Evolutionary conservation across 2,888 invertebrate species (phyloP).

Genomic region (Hypena proboscidalis): DNA sequence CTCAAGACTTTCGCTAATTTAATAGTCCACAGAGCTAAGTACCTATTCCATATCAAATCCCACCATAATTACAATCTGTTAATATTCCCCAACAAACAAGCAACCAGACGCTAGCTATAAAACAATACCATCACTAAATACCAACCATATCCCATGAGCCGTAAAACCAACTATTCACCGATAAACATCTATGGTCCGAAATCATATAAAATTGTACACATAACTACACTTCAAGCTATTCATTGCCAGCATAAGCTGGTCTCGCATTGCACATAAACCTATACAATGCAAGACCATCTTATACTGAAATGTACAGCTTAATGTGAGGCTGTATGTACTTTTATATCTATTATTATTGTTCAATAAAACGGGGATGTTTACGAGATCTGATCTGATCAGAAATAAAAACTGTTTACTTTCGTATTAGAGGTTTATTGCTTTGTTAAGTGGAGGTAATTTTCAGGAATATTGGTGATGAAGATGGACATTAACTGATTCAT

Average conservation of each 20-base stretch:
- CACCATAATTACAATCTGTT: constrained; percentile 13
- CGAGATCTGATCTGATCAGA: constrained; percentile 31
- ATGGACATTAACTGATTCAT: too few species aligned
- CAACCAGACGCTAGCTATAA: constrained; percentile 33
- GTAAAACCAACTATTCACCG: constrained; percentile 67
- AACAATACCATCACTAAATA: constrained; percentile 51
- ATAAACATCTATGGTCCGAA: constrained; percentile 74
- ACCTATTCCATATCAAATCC: too few species aligned
- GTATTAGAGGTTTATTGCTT: constrained; percentile 10
- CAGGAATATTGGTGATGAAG: constrained; percentile 1
- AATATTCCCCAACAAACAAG: constrained; percentile 29
- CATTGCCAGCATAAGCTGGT: too few species aligned
- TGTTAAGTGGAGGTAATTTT: constrained; percentile 26
- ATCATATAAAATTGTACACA: constrained; percentile 73
- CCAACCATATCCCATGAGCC: constrained; percentile 42
- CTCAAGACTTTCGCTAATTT: too few species aligned
- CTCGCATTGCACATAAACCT: too few species aligned
- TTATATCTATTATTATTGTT: constrained; percentile 74
- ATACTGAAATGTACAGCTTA: too few species aligned
- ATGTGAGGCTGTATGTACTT: too few species aligned
- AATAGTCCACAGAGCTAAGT: too few species aligned
- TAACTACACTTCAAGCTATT: too few species aligned
- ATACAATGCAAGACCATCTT: too few species aligned
- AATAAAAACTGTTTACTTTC: constrained; percentile 43
- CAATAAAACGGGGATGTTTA: constrained; percentile 57